Evolutionary conservation across 2,113 vertebrate genomes (phyloP).

Genomic region (Syngnathus typhle): DNA sequence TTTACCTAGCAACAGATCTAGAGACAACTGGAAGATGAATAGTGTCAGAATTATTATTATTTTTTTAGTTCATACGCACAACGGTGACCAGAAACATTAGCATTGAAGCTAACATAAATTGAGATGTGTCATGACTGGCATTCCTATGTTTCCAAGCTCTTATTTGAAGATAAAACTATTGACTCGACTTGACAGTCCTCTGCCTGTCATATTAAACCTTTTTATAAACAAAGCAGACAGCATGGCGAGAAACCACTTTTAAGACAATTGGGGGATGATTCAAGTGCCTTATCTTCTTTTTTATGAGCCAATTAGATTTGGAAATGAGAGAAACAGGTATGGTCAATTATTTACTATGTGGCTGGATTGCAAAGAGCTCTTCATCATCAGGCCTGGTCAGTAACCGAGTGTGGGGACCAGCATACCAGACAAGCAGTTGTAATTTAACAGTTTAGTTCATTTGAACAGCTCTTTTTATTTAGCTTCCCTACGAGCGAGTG

Average conservation of each 20-base stretch:
- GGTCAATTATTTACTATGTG: constrained; percentile 32
- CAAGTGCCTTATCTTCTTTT: constrained; percentile 37
- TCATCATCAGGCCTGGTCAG: constrained; percentile 50
- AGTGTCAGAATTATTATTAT: neutral
- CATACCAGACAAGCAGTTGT: constrained; percentile 29
- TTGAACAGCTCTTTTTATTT: neutral
- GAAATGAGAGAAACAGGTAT: constrained; percentile 16
- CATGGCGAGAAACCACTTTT: constrained; percentile 8
- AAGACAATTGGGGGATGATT: constrained; percentile 26
- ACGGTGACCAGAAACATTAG: neutral
- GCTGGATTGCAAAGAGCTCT: constrained; percentile 26
- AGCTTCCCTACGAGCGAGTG: too few relatives aligned
- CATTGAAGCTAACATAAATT: neutral
- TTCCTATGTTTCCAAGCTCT: neutral
- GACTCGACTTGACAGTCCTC: neutral
- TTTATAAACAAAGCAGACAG: constrained; percentile 14
- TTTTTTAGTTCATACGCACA: neutral
- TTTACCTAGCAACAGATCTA: too few relatives aligned
- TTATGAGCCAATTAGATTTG: constrained; percentile 27
- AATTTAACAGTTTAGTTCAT: neutral
- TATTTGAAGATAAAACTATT: too few relatives aligned
- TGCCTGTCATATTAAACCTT: neutral
- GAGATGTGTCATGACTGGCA: neutral
- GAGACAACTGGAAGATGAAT: neutral
- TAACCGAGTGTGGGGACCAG: constrained; percentile 35